These are phyloP conservation scores for Athene cunicularia DNA, from an alignment of 2,113 vertebrate species.

Conservation along the genomic window DNA sequence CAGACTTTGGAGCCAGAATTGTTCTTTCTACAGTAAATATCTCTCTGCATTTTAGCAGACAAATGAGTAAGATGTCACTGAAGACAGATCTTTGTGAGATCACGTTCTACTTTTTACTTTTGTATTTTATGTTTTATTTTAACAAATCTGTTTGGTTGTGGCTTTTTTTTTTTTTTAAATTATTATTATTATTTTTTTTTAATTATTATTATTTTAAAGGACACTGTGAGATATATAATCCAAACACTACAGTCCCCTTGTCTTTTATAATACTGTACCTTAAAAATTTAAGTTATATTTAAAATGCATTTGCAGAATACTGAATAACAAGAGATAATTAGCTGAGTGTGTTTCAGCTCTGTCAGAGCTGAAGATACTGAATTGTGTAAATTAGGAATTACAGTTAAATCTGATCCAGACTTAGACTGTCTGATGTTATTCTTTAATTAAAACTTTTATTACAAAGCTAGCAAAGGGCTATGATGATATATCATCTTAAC, in stretches of 20 bases:
- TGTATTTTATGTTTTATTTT: background rate
- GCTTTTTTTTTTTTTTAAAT: too few species aligned
- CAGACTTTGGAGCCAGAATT: background rate
- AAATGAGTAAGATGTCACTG: background rate
- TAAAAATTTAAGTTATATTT: background rate
- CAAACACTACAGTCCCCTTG: background rate
- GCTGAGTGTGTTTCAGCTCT: background rate
- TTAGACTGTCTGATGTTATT: background rate
- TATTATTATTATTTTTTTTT: too few species aligned
- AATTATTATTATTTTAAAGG: background rate
- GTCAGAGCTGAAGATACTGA: background rate
- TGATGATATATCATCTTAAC: background rate
- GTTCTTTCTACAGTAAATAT: background rate
- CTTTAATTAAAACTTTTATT: constrained; percentile 41
- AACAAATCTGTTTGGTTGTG: background rate
- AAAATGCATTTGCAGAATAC: background rate
- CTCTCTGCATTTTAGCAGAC: background rate
- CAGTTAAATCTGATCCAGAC: background rate
- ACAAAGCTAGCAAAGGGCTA: background rate
- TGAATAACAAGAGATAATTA: background rate
- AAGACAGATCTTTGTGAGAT: background rate
- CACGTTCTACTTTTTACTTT: fast-evolving
- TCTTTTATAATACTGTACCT: background rate
- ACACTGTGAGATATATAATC: background rate
- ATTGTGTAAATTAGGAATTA: background rate